phyloP scores from a whole-genome alignment of 2,113 vertebrate genomes.

The Indicator indicator region DNA sequence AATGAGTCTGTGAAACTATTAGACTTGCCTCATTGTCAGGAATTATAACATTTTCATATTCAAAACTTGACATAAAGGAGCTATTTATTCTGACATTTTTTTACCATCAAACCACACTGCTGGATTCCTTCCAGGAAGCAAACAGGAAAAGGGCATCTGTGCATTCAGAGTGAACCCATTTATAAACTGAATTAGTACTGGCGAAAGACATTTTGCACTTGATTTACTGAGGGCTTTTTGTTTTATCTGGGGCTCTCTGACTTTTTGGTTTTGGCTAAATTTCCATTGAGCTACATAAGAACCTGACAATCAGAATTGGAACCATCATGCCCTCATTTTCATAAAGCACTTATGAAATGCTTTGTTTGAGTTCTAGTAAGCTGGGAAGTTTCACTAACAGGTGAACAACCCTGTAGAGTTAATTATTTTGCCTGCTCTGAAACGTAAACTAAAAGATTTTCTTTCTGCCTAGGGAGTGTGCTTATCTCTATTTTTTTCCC shows the following conservation, averaged over 20 bases:
- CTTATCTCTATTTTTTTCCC: not conserved
- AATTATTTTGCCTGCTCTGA: not conserved
- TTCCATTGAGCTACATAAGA: not conserved
- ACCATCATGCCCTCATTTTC: not conserved
- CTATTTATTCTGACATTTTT: not conserved
- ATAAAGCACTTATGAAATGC: not conserved
- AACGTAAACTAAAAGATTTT: not conserved
- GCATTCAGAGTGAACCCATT: not conserved
- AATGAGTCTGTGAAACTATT: not conserved
- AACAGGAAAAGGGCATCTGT: not conserved
- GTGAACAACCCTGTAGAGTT: not conserved
- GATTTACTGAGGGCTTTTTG: not conserved
- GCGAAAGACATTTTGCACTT: slow-evolving; percentile 5
- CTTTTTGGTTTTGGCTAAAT: slow-evolving; percentile 12
- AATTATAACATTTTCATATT: not conserved
- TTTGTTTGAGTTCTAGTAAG: not conserved
- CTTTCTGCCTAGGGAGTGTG: not conserved
- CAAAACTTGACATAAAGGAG: slow-evolving; percentile 4
- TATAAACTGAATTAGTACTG: not conserved
- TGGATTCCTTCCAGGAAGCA: not conserved
- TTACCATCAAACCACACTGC: not conserved
- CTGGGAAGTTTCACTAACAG: not conserved
- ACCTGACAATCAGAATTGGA: not conserved
- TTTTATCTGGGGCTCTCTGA: not conserved
- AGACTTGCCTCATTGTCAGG: not conserved